These are phyloP conservation scores for Bufotes viridis DNA, from an alignment of 2,797 vertebrate genomes.

Conservation along the genomic window DNA sequence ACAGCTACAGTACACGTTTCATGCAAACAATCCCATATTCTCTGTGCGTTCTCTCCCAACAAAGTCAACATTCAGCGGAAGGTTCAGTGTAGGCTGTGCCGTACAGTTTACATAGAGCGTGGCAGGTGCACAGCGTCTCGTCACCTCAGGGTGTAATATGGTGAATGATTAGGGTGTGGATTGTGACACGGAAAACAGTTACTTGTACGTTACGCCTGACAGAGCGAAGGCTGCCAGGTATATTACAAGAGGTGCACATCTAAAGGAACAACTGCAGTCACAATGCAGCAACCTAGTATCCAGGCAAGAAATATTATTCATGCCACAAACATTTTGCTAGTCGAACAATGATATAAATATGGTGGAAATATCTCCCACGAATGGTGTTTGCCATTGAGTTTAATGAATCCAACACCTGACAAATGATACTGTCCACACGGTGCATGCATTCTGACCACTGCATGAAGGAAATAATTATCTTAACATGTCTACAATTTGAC, in stretches of 20 bases:
- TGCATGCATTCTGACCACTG: neutral
- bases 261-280: neutral
- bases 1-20: neutral
- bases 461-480: no score
- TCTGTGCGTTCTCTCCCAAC: neutral
- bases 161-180: neutral
- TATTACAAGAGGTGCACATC: neutral
- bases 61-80: conserved; percentile 6
- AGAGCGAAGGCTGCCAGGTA: neutral
- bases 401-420: neutral
- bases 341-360: neutral
- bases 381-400: neutral
- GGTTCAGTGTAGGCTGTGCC: neutral
- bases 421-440: neutral
- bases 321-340: no score
- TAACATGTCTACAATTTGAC: neutral
- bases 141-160: neutral
- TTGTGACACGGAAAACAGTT: neutral
- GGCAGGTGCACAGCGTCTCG: neutral
- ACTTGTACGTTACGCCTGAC: neutral
- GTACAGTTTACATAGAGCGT: neutral
- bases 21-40: conserved; percentile 7
- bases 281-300: neutral
- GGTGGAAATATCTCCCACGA: no score
- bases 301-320: neutral